Conservation (phyloP, 2,113 vertebrate species). For the Pongo pygmaeus region DNA sequence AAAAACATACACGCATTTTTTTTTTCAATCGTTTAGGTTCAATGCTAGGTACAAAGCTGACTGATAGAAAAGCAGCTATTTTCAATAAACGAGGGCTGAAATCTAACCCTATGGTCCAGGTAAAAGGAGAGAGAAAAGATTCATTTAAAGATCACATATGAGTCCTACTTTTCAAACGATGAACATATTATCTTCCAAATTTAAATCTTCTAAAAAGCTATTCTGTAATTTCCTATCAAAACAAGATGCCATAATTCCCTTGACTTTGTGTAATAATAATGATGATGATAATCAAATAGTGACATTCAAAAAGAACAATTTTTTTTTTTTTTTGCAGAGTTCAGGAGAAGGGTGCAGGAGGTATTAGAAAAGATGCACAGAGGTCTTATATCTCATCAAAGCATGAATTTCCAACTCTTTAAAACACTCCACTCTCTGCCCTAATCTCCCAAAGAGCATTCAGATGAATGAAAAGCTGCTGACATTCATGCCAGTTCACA, state of each 20-base stretch:
- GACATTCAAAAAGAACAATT: not conserved
- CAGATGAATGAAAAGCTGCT: not conserved
- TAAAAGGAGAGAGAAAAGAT: not conserved
- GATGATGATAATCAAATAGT: not conserved
- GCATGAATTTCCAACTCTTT: not conserved
- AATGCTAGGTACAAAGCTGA: not conserved
- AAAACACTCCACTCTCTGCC: not conserved
- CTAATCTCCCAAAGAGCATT: slow-evolving; percentile 9
- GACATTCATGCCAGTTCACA: fast-evolving
- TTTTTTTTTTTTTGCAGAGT: slow-evolving; percentile 23
- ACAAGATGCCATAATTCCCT: not conserved
- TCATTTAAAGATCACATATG: not conserved
- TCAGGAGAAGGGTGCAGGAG: not conserved
- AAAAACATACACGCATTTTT: not conserved
- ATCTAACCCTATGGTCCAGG: not conserved
- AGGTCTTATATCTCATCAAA: slow-evolving; percentile 9
- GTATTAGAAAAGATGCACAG: not conserved
- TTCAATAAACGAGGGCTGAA: not conserved
- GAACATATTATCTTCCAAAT: not conserved
- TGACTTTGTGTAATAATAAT: not conserved
- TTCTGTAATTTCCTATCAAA: not conserved
- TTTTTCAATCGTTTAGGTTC: not conserved
- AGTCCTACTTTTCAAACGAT: slow-evolving; percentile 42
- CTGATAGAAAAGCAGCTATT: not conserved
- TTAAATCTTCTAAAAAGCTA: not conserved